phyloP scores from a whole-genome alignment of 1,140 invertebrate species.

The Ceratina japonica region DNA sequence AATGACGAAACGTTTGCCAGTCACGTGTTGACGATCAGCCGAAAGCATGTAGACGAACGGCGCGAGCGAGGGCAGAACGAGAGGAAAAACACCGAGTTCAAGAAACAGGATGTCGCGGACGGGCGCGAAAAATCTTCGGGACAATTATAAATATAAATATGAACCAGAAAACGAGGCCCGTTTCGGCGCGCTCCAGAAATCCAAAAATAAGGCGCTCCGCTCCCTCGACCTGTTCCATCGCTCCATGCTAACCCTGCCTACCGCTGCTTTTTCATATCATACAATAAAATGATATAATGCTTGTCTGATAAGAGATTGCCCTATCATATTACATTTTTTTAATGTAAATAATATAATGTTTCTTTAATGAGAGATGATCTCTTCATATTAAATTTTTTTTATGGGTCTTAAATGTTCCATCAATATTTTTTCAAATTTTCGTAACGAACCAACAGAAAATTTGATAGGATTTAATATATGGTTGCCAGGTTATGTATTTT shows the following conservation, averaged over 20 bases:
- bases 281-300: no score
- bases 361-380: no score
- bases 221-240: slow-evolving; percentile 17
- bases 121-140: slow-evolving; percentile 37
- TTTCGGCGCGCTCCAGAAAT: slow-evolving; percentile 35
- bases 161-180: slow-evolving; percentile 54
- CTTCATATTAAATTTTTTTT: no score
- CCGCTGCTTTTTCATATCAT: neutral
- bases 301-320: no score
- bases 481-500: no score
- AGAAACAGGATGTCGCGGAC: slow-evolving; percentile 70
- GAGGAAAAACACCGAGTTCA: slow-evolving; percentile 48
- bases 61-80: slow-evolving; percentile 35
- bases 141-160: slow-evolving; percentile 60
- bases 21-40: slow-evolving; percentile 59
- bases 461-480: no score
- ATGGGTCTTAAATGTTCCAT: no score
- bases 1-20: slow-evolving; percentile 54
- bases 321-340: no score
- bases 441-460: no score
- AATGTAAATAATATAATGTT: no score
- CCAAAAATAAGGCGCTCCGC: slow-evolving; percentile 46
- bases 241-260: neutral
- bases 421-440: no score
- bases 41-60: slow-evolving; percentile 10